phyloP scores from a whole-genome alignment of 2,797 vertebrate genomes.

The Onychomys torridus region DNA sequence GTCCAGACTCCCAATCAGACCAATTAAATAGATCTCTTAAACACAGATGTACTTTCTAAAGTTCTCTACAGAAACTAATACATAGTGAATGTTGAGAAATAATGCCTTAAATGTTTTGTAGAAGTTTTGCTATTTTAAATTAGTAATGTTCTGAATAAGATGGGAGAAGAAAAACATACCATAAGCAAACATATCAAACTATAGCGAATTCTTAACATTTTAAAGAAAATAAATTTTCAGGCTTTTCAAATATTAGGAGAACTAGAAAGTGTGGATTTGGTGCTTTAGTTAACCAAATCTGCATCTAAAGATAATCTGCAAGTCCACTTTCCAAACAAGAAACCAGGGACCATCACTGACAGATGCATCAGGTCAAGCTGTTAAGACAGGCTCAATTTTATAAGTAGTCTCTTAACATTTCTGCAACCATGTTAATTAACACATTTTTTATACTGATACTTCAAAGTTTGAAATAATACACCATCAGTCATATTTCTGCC shows the following conservation, averaged over 20 bases:
- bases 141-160: constrained; percentile 2
- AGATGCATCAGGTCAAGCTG: not conserved
- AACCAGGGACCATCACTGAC: not conserved
- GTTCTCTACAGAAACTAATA: not conserved
- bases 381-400: constrained; percentile 18
- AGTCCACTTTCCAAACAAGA: constrained; percentile 51
- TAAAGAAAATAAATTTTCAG: constrained; percentile 49
- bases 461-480: not conserved
- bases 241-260: constrained; percentile 26
- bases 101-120: not conserved
- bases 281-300: not conserved
- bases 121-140: not conserved
- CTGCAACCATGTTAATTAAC: not conserved
- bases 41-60: not conserved
- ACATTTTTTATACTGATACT: constrained; percentile 20
- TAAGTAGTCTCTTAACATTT: constrained; percentile 19
- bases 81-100: not conserved
- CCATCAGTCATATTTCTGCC: not conserved
- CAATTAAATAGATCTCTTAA: constrained; percentile 17
- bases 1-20: not conserved
- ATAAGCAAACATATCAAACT: constrained; percentile 18
- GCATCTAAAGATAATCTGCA: not conserved
- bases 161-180: not conserved
- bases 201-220: not conserved
- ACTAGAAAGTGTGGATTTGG: not conserved